Percentiles rank a stretch among this genome's conserved stretches.
Conservation (phyloP, 2,113 vertebrate genomes). For the Rhipidura dahli region DNA sequence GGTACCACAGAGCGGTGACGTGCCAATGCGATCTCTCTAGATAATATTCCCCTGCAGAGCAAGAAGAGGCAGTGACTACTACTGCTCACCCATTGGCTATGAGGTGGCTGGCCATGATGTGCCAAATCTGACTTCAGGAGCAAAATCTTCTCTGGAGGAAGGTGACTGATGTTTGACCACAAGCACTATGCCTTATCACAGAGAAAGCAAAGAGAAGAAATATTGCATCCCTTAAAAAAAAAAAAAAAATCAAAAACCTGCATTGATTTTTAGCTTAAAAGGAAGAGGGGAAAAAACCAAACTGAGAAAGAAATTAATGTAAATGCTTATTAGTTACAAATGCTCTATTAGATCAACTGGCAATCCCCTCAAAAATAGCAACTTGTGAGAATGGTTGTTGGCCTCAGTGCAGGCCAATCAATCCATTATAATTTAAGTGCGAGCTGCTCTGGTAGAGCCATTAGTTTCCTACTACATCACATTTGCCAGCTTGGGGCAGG, state of each 20-base stretch:
- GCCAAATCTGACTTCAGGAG: not conserved
- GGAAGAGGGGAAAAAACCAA: not conserved
- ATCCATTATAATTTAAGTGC: not conserved
- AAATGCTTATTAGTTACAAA: not conserved
- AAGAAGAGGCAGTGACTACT: not conserved
- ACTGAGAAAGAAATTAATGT: not conserved
- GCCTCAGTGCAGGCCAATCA: not conserved
- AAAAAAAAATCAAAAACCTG: not conserved
- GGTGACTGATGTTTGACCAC: not conserved
- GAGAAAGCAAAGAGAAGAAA: not conserved
- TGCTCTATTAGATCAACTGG: not conserved
- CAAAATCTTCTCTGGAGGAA: not conserved
- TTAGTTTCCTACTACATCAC: not conserved
- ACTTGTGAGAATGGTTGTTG: not conserved
- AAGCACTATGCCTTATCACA: not conserved
- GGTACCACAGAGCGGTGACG: not conserved
- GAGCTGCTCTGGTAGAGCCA: not conserved
- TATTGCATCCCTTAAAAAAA: not conserved
- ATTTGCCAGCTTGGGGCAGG: not conserved
- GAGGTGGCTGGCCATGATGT: not conserved
- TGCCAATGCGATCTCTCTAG: not conserved
- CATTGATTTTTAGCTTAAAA: not conserved
- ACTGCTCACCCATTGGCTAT: not conserved
- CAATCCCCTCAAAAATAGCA: not conserved
- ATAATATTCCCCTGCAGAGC: not conserved